phyloP scores from a whole-genome alignment of 2,797 vertebrate species.

The Ambastaia sidthimunki region DNA sequence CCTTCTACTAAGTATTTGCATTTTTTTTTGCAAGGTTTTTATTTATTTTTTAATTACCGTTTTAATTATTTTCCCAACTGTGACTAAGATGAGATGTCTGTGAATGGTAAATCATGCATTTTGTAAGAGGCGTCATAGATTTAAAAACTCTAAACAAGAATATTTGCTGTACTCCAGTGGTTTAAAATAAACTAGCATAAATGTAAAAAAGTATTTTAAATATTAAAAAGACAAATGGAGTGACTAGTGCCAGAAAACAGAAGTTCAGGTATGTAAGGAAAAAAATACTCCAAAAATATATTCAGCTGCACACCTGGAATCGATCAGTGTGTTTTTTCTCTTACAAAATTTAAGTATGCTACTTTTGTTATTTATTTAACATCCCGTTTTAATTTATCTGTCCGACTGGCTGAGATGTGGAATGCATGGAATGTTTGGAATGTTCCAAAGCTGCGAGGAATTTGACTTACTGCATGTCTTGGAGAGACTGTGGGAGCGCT shows the following conservation, averaged over 20 bases:
- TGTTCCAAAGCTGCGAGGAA: constrained; percentile 76
- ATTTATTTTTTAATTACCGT: neutral
- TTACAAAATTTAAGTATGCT: constrained; percentile 19
- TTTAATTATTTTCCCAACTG: neutral
- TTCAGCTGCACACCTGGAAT: neutral
- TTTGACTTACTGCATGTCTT: constrained; percentile 72
- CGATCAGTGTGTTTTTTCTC: neutral
- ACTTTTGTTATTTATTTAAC: constrained; percentile 59
- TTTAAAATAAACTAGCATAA: too few relatives aligned
- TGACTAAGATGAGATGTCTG: neutral
- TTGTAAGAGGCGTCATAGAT: neutral
- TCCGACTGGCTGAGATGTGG: constrained; percentile 73
- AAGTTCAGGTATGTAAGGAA: too few relatives aligned
- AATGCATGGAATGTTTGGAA: constrained; percentile 88
- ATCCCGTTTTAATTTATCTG: constrained; percentile 46
- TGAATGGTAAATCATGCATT: constrained; percentile 14
- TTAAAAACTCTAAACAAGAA: neutral
- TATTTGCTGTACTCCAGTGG: neutral
- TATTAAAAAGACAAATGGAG: too few relatives aligned
- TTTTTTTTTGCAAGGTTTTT: constrained; percentile 37
- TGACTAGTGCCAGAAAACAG: too few relatives aligned
- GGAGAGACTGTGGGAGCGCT: constrained; percentile 32
- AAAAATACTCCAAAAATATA: too few relatives aligned
- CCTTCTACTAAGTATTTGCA: constrained; percentile 52
- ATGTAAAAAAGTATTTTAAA: too few relatives aligned